Base-by-base conservation (phyloP, 2,113 vertebrate genomes). In the Dissostichus mawsoni region DNA sequence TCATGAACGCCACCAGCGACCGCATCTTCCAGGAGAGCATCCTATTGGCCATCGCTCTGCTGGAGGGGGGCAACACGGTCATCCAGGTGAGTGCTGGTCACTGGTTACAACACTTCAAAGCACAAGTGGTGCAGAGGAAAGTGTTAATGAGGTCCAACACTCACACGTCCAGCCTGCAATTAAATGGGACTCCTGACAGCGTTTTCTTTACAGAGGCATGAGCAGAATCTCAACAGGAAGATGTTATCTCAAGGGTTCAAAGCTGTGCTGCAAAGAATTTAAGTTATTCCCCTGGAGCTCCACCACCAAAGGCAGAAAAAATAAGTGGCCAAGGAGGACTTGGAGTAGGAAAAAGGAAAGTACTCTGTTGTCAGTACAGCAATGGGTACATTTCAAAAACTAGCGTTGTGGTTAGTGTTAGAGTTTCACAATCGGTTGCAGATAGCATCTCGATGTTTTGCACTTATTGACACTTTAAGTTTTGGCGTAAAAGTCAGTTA, bases 1-100 rank as follows among this genome's bases (percentile, higher is more conserved):
- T 99, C 85, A 99, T 99, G 98, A 99, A 99, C 56, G 96, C 98
- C 3, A 96, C 97, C 63, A 99, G 97, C 36, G 98, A 99, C 90
- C 95, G 98, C 41, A 97, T 99, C 62, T 99, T 99, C 88, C 98
- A 99, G 3, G 98, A 99, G 86, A 99, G 98, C 94, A 99, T 99
- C 77, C 95, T 99, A 23, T 90, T 99, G 80, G 98, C 98, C 82
- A 99, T 99, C 11, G 98, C 98, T 0, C 93, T 99, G 41, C 94
- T 99, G 78, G 98, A 99, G 88, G 98, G 98, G 3, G 98, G 98
- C 73, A 99, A 99, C 88, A 99, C 98, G 8, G 97, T 96, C 2
- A 99, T 99, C 66, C 98, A 99, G 97, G 98, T 99, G 92, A 90
- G 96, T 86, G 29, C 29, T 29, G 29, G 29, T 74, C 8, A 58